Evolutionary conservation across 2,113 vertebrate genomes (phyloP).

Genomic region (Muntiacus muntjak): DNA sequence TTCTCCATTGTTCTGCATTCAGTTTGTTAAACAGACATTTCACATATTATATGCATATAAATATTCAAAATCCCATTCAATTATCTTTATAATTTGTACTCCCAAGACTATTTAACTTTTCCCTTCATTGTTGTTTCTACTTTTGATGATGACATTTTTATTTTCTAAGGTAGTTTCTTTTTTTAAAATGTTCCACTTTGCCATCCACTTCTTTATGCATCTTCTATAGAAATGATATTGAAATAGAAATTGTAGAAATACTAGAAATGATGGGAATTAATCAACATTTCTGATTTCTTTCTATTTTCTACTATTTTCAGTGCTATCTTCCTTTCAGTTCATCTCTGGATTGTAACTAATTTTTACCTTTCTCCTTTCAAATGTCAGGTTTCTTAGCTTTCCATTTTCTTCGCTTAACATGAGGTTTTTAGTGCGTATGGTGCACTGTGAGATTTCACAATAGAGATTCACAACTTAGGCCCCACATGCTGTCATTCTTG

Average conservation of each 20-base stretch:
- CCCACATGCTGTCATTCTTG: neutral
- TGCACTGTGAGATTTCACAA: neutral
- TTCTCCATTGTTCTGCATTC: neutral
- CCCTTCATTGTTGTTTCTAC: neutral
- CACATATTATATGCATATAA: neutral
- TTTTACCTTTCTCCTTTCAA: neutral
- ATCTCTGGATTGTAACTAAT: neutral
- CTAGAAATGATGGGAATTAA: neutral
- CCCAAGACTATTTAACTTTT: neutral
- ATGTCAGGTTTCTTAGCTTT: neutral
- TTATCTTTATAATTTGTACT: neutral
- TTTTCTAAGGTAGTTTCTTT: neutral
- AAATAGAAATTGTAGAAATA: neutral
- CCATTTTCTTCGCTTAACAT: neutral
- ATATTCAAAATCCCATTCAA: neutral
- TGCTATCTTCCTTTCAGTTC: neutral
- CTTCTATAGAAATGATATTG: neutral
- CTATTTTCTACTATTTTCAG: neutral
- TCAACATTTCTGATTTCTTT: neutral
- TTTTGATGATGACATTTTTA: neutral
- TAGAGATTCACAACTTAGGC: neutral
- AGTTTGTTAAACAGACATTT: conserved; percentile 24
- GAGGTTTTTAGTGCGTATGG: neutral
- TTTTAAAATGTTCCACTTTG: neutral
- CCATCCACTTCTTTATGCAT: neutral